Base-by-base conservation (phyloP, 2,113 vertebrate genomes). In the Guaruba guarouba region DNA sequence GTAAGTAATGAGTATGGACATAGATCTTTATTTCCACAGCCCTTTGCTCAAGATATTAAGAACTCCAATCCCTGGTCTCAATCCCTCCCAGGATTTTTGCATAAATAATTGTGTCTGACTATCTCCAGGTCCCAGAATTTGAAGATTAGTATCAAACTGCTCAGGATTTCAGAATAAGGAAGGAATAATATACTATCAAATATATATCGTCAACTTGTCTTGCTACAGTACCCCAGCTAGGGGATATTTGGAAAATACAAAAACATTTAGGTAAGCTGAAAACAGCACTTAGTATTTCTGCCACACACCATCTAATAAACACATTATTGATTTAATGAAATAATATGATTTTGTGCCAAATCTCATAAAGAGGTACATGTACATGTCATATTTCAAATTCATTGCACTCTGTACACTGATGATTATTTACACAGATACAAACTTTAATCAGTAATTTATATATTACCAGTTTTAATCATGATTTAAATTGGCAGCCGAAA, bases 11-110 rank as follows among this genome's bases (percentile, higher is more conserved):
- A 95, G 70, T 73, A 51, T 5, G 10, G 78, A 75, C 1, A 28
- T 31, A 66, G 17, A 71, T 49, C 48, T 70, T 76, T 90, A 73
- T 66, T 95, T 92, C 48, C 44, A 88, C n/a, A 84, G 90, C 31
- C 77, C 69, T 84, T 76, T 95, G 86, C 76, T 86, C 69, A 84
- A 84, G 76, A 90, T 61, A 84, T 48, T 64, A 86, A 85, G 63
- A 79, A 44, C 82, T 91, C 52, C 35, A 88, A 39, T 68, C 73
- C 52, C 57, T 55, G 44, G 48, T 92, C 67, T 85, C 82, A 92
- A 66, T 86, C 54, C 11, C n/a, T 48, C 46, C 29, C 5, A 4
- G 61, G 69, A 88, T 84, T 81, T 95, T 88, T 62, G 76, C 39
- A 24, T 90, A 96, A 93, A 55, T 86, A 88, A 78, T 64, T 61